Conservation (phyloP, 2,113 vertebrate species). For the Rhodinocichla rosea region DNA sequence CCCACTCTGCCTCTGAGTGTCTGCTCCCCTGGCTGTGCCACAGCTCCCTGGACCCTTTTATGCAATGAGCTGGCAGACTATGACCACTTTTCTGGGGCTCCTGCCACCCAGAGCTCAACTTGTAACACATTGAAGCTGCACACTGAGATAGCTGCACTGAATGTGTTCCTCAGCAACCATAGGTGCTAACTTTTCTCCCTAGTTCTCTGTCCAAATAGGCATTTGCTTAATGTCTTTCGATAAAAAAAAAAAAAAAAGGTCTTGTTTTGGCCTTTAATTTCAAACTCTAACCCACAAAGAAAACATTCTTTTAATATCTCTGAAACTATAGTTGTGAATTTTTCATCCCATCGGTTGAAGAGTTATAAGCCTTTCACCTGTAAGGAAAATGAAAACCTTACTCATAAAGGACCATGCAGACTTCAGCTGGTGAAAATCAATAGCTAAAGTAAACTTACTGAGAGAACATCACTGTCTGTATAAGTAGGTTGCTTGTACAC, state of each 20-base stretch:
- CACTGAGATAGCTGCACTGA: not conserved
- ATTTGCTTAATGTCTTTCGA: not conserved
- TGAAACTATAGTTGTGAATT: not conserved
- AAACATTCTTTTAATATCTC: not conserved
- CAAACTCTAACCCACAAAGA: not conserved
- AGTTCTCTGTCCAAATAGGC: not conserved
- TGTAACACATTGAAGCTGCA: not conserved
- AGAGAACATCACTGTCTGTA: not conserved
- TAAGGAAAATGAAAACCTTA: not conserved
- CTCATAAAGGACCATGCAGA: not conserved
- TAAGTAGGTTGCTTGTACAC: not conserved
- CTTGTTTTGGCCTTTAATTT: not conserved
- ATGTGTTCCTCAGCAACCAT: not conserved
- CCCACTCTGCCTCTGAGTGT: not conserved
- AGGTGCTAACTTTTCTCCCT: not conserved
- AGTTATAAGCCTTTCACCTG: not conserved
- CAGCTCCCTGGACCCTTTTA: too few relatives aligned
- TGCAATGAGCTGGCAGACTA: not conserved
- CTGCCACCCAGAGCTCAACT: not conserved
- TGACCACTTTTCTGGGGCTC: not conserved
- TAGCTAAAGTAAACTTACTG: not conserved
- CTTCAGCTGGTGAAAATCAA: not conserved
- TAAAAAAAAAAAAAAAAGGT: rapidly evolving
- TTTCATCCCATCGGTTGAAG: not conserved
- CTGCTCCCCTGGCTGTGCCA: not conserved